phyloP scores from a whole-genome alignment of 92 coral and sea anemone genomes.

The Desmophyllum pertusum region DNA sequence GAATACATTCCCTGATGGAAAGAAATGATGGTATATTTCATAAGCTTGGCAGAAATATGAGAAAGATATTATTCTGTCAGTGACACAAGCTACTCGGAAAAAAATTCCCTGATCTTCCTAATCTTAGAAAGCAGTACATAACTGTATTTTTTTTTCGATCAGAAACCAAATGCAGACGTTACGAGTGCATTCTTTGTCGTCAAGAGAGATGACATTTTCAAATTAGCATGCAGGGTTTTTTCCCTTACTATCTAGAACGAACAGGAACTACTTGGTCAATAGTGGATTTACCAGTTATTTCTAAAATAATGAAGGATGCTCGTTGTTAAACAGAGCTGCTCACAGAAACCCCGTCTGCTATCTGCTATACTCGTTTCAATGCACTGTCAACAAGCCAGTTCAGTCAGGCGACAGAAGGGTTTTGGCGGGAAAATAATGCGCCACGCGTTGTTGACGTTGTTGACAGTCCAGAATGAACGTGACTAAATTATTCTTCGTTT shows the following conservation, averaged over 20 bases:
- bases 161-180: background rate
- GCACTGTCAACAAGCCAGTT: background rate
- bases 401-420: background rate
- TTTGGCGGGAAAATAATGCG: constrained; percentile 23
- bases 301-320: background rate
- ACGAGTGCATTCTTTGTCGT: too few relatives aligned
- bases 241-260: background rate
- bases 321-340: background rate
- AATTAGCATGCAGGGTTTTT: background rate
- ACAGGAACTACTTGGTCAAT: background rate
- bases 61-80: too few relatives aligned
- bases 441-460: background rate
- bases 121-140: background rate
- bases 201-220: background rate
- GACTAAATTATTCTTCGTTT: background rate
- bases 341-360: background rate
- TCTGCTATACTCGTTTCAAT: background rate
- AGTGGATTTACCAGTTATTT: background rate
- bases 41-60: too few relatives aligned
- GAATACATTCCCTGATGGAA: background rate
- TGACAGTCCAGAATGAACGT: background rate
- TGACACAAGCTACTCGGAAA: too few relatives aligned
- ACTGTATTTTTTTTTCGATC: background rate
- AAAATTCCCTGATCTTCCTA: background rate
- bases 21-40: too few relatives aligned